Evolutionary conservation across 2,888 invertebrate species (phyloP).

Genomic region (Lepidocyrtinus sp.): DNA sequence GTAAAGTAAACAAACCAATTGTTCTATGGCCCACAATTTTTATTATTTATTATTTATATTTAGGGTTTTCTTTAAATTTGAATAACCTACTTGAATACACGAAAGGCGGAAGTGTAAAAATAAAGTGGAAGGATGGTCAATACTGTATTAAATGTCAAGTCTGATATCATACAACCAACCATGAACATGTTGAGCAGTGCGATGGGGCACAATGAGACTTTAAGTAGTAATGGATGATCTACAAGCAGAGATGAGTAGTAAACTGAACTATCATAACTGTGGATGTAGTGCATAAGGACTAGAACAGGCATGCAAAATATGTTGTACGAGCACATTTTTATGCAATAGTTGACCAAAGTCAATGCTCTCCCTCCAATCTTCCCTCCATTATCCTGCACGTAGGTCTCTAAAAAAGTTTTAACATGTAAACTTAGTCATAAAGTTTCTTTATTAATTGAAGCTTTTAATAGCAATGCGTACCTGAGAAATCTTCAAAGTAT

Average conservation of each 20-base stretch:
- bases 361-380: background rate
- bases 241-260: slow-evolving; percentile 17
- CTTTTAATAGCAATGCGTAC: too few relatives aligned
- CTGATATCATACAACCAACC: slow-evolving; percentile 32
- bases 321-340: slow-evolving; percentile 19
- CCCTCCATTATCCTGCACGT: background rate
- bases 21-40: too few relatives aligned
- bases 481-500: slow-evolving; percentile 25
- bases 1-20: too few relatives aligned
- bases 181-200: background rate
- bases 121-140: background rate
- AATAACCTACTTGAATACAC: background rate
- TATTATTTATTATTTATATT: background rate
- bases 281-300: slow-evolving; percentile 14
- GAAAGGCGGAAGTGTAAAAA: slow-evolving; percentile 14
- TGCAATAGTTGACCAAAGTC: background rate
- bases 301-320: slow-evolving; percentile 17
- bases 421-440: too few relatives aligned
- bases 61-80: background rate
- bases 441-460: too few relatives aligned
- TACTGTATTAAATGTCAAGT: slow-evolving; percentile 30
- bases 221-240: background rate
- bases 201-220: slow-evolving; percentile 22
- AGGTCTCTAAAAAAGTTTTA: background rate
- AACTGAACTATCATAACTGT: slow-evolving; percentile 11